phyloP scores from a whole-genome alignment of 2,888 invertebrate genomes.

The Leptogaster cylindrica region DNA sequence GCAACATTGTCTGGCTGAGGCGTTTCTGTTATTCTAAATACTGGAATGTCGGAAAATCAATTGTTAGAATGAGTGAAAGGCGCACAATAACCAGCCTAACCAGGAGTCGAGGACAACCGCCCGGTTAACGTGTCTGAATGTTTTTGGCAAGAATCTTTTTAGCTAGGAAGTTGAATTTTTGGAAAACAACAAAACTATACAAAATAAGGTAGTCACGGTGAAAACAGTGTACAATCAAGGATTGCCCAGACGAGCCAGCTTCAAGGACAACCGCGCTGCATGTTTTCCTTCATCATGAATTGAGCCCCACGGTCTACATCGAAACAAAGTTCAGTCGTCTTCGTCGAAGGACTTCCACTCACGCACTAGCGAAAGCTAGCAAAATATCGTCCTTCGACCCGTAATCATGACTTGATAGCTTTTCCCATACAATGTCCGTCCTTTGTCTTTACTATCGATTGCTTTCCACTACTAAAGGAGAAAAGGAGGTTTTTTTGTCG shows the following conservation, averaged over 20 bases:
- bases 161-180: no score
- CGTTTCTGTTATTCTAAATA: not conserved
- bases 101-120: not conserved
- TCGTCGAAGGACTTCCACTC: constrained; percentile 3
- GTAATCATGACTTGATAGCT: constrained; percentile 18
- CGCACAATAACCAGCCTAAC: not conserved
- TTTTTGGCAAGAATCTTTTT: no score
- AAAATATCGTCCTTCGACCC: not conserved
- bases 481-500: constrained; percentile 25
- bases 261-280: constrained; percentile 25
- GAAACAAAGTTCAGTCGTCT: constrained; percentile 22
- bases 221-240: not conserved
- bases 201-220: not conserved
- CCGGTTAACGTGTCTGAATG: not conserved
- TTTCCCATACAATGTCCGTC: not conserved
- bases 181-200: no score
- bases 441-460: constrained; percentile 14
- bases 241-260: not conserved
- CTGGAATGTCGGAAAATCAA: constrained; percentile 4
- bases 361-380: constrained; percentile 9
- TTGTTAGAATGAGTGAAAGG: not conserved
- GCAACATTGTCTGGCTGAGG: not conserved
- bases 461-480: constrained; percentile 12
- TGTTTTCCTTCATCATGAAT: not conserved
- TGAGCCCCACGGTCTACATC: not conserved